A percentile compares a stretch with the other conserved stretches of the same genome.
phyloP scores from a whole-genome alignment of 2,888 invertebrate genomes.

The Sarcophaga subvicina region DNA sequence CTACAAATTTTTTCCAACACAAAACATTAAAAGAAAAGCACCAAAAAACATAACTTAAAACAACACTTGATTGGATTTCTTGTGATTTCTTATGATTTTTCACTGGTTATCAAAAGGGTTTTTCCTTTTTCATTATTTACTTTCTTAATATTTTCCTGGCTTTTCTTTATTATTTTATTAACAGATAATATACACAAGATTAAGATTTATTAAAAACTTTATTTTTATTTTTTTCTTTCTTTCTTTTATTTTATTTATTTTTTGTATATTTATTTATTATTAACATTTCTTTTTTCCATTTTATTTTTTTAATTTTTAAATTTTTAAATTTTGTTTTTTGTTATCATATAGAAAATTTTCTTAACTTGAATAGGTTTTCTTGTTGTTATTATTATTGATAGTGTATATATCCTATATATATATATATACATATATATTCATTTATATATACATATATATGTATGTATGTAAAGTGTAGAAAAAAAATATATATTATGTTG shows the following conservation, averaged over 20 bases:
- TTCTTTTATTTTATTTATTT: background rate
- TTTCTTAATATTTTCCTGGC: no score
- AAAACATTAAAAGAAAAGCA: no score
- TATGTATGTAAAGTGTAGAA: slow-evolving; percentile 68
- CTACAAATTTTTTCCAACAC: background rate
- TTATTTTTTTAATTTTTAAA: background rate
- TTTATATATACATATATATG: slow-evolving; percentile 13
- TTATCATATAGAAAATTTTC: slow-evolving; percentile 63
- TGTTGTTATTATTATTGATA: slow-evolving; percentile 44
- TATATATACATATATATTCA: slow-evolving; percentile 11
- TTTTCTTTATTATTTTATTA: background rate
- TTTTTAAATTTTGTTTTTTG: slow-evolving; percentile 18
- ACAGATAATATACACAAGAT: slow-evolving; percentile 47
- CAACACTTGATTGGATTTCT: slow-evolving; percentile 29
- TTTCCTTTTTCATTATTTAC: slow-evolving; percentile 61
- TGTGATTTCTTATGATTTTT: slow-evolving; percentile 20
- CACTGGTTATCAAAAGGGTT: slow-evolving; percentile 43
- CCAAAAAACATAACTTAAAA: slow-evolving; percentile 32
- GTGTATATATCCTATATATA: slow-evolving; percentile 13
- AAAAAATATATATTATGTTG: slow-evolving; percentile 67
- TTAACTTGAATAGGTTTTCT: slow-evolving; percentile 45
- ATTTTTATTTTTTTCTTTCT: slow-evolving; percentile 53
- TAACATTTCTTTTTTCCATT: background rate
- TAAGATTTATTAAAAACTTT: slow-evolving; percentile 42
- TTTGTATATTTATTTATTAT: background rate